Conservation (phyloP, 2,113 vertebrate genomes). For the mouse (Mus musculus) region DNA sequence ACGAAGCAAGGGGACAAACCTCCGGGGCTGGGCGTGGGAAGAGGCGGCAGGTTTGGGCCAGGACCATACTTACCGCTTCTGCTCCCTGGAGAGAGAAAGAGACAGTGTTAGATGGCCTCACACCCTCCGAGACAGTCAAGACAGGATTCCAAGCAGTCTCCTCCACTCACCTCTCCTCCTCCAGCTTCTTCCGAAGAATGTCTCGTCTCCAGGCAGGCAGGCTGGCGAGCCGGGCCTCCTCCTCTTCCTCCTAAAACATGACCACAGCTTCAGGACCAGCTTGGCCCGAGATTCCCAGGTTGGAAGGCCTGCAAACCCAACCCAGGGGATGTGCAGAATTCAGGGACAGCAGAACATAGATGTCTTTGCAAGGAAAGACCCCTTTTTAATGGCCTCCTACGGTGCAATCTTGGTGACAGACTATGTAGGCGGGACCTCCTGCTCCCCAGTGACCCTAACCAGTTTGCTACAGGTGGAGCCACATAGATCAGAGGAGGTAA, state of each 20-base stretch:
- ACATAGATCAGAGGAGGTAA: neutral
- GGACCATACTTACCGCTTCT: conserved; percentile 93
- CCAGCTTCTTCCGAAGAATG: conserved; percentile 97
- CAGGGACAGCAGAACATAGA: neutral
- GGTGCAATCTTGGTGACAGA: neutral
- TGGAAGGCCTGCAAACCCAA: neutral
- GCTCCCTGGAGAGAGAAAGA: conserved; percentile 89
- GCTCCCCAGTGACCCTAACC: neutral
- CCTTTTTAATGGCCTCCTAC: neutral
- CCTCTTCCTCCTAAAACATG: conserved; percentile 92
- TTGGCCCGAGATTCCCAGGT: neutral
- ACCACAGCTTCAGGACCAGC: conserved; percentile 10
- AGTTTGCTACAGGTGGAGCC: neutral
- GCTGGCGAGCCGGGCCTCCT: conserved; percentile 92
- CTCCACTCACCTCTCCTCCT: conserved; percentile 94
- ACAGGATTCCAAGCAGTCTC: neutral
- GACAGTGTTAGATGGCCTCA: neutral
- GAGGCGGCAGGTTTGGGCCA: neutral
- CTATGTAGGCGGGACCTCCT: neutral
- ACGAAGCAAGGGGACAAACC: neutral
- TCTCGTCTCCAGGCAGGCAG: conserved; percentile 98
- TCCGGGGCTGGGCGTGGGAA: neutral
- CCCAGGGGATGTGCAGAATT: neutral
- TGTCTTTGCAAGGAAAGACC: neutral
- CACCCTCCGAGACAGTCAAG: neutral